phyloP scores from a whole-genome alignment of 2,113 vertebrate genomes.

The Perognathus longimembris region DNA sequence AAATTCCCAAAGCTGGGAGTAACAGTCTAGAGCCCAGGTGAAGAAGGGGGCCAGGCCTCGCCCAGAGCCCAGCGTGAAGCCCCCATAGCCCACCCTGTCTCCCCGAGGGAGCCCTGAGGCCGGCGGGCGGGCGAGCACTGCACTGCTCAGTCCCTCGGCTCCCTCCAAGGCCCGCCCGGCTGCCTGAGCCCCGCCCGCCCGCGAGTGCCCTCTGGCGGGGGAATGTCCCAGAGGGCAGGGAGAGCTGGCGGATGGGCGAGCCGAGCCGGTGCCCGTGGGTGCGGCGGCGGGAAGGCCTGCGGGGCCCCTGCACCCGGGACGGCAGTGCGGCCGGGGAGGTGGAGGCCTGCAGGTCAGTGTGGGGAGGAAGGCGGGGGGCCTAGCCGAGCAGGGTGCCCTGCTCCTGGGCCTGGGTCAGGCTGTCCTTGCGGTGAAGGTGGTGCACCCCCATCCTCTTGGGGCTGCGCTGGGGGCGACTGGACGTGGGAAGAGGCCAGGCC shows the following conservation, averaged over 20 bases:
- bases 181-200: neutral
- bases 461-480: constrained; percentile 91
- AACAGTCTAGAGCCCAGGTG: constrained; percentile 91
- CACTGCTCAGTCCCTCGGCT: neutral
- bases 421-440: constrained; percentile 97
- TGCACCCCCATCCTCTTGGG: constrained; percentile 98
- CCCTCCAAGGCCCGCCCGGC: neutral
- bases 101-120: constrained; percentile 26
- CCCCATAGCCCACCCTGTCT: constrained; percentile 42
- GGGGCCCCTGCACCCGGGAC: neutral
- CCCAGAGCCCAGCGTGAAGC: constrained; percentile 69
- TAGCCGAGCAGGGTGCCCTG: constrained; percentile 97
- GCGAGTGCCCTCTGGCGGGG: constrained; percentile 20
- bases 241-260: neutral
- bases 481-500: constrained; percentile 79
- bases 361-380: constrained; percentile 59
- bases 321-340: neutral
- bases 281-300: neutral
- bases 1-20: constrained; percentile 92
- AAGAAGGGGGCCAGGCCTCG: constrained; percentile 68
- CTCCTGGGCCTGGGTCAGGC: constrained; percentile 96
- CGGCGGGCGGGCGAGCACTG: no score
- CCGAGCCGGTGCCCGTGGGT: neutral
- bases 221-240: constrained; percentile 34
- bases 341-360: constrained; percentile 10